Conservation (phyloP, 1,140 invertebrate species). For the Camponotus pennsylvanicus region DNA sequence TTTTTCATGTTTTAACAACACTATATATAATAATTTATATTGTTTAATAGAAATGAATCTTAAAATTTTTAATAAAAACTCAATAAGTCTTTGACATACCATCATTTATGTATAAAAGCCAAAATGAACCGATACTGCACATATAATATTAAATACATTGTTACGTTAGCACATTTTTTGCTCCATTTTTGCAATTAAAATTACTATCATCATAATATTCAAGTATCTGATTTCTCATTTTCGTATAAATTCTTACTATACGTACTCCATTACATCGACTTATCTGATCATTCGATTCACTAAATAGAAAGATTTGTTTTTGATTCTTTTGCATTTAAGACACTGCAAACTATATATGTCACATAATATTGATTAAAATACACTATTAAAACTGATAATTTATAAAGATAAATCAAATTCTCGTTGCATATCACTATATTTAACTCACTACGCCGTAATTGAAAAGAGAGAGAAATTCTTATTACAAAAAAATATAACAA, state of each 20-base stretch:
- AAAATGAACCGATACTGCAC: background rate
- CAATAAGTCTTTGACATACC: background rate
- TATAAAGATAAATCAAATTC: background rate
- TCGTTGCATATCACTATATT: background rate
- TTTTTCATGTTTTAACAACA: background rate
- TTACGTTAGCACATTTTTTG: background rate
- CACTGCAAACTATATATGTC: background rate
- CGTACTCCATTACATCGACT: background rate
- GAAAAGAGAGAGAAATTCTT: background rate
- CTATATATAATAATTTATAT: background rate
- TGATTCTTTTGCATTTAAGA: background rate
- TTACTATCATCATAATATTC: background rate
- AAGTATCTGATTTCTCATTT: background rate
- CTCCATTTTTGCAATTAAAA: background rate
- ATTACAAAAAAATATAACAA: background rate
- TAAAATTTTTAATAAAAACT: background rate
- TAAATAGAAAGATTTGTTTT: background rate
- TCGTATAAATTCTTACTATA: background rate
- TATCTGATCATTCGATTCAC: background rate
- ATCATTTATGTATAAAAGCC: too few relatives aligned
- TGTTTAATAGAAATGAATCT: too few relatives aligned
- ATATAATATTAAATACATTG: background rate
- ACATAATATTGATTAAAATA: background rate
- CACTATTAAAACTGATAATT: background rate
- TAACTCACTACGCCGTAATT: background rate